Evolutionary conservation across 2,797 vertebrate species (phyloP).

Genomic region (Diglossa cyanea): DNA sequence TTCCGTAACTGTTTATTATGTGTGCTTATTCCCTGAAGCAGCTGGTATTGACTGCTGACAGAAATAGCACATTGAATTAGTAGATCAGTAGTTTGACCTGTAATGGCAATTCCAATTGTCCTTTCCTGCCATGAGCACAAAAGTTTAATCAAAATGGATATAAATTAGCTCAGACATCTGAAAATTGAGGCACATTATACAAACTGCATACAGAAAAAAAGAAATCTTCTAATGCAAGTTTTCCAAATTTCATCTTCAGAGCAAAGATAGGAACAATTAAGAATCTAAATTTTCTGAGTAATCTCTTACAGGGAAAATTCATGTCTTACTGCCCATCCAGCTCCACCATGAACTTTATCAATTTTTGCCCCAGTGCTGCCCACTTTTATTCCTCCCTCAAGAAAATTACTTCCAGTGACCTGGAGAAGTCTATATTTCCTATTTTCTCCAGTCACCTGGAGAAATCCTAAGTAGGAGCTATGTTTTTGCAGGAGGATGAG

Average conservation of each 20-base stretch:
- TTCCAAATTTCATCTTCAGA: not conserved
- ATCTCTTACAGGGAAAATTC: not conserved
- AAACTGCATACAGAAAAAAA: not conserved
- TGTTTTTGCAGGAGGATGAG: not conserved
- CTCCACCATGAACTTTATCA: not conserved
- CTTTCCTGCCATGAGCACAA: not conserved
- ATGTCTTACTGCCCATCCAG: not conserved
- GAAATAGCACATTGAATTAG: conserved; percentile 3
- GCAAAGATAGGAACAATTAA: not conserved
- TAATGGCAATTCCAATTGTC: not conserved
- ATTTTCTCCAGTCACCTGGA: not conserved
- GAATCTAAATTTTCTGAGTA: not conserved
- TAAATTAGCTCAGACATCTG: not conserved
- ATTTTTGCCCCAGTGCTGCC: not conserved
- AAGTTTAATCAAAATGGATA: not conserved
- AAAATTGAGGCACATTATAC: not conserved
- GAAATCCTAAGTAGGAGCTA: not conserved
- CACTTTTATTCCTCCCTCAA: not conserved
- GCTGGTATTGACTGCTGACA: conserved; percentile 2
- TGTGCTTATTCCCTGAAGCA: not conserved
- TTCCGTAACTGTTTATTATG: not conserved
- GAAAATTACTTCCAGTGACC: not conserved
- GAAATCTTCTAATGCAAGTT: not conserved
- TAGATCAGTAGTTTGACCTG: not conserved
- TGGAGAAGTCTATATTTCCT: not conserved